Percentiles rank a stretch among this genome's conserved stretches.
phyloP scores from a whole-genome alignment of 2,888 invertebrate species.

The Meteorus cinctellus region DNA sequence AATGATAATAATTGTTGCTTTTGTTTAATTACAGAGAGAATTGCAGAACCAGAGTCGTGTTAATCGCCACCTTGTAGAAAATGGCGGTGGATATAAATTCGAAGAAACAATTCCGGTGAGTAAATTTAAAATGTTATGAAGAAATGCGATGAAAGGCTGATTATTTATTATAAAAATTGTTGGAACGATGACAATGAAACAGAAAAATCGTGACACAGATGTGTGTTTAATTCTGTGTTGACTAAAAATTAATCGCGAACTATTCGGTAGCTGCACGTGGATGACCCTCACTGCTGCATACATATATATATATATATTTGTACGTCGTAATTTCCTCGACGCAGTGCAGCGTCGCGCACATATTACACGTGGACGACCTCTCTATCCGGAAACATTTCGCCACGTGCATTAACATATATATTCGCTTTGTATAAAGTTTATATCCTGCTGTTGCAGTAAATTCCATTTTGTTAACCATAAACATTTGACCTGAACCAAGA shows the following conservation, averaged over 20 bases:
- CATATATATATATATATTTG: slow-evolving; percentile 51
- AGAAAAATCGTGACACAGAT: too few species aligned
- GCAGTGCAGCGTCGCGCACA: slow-evolving; percentile 58
- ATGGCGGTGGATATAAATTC: slow-evolving; percentile 52
- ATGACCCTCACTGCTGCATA: slow-evolving; percentile 62
- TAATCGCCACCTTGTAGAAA: slow-evolving; percentile 58
- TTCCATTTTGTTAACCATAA: not conserved
- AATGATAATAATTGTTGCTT: not conserved
- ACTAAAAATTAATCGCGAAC: not conserved
- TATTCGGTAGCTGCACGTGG: slow-evolving; percentile 28
- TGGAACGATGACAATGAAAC: not conserved
- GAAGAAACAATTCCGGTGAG: slow-evolving; percentile 60
- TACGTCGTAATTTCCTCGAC: slow-evolving; percentile 58
- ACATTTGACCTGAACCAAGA: not conserved
- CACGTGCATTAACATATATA: slow-evolving; percentile 11
- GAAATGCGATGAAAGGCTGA: not conserved
- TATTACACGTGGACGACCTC: slow-evolving; percentile 74
- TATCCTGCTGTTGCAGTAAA: not conserved
- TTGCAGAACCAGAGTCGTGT: slow-evolving; percentile 60
- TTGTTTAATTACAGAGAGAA: slow-evolving; percentile 19
- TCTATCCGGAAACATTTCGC: slow-evolving; percentile 2
- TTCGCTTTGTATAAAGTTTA: slow-evolving; percentile 2
- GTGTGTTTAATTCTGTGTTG: not conserved
- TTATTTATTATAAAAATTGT: not conserved
- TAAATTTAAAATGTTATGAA: not conserved